A percentile compares a stretch with the other conserved stretches of the same genome.
Conservation (phyloP, 2,797 vertebrate species). For the Periophthalmus magnuspinnatus region DNA sequence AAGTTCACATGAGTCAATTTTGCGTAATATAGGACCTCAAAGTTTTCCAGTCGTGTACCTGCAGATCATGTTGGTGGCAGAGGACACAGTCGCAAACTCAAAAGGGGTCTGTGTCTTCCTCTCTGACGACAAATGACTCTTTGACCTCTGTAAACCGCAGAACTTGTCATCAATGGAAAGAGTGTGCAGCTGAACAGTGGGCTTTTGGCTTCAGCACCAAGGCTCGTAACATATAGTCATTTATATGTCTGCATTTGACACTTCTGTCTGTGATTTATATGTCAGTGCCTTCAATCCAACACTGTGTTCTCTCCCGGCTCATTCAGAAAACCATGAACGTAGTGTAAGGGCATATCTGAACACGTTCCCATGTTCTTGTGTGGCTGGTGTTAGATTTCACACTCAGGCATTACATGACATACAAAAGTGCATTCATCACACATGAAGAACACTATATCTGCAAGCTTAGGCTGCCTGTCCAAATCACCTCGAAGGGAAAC, state of each 20-base stretch:
- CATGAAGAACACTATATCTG: conserved; percentile 5
- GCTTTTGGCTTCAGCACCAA: conserved; percentile 35
- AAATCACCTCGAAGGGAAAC: conserved; percentile 10
- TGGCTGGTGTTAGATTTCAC: conserved; percentile 8
- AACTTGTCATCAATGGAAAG: conserved; percentile 56
- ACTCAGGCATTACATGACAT: conserved; percentile 18
- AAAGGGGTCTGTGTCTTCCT: conserved; percentile 37
- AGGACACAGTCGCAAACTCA: conserved; percentile 32
- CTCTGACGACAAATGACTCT: conserved; percentile 48
- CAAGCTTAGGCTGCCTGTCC: conserved; percentile 15
- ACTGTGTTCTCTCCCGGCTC: conserved; percentile 26
- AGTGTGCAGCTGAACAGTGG: conserved; percentile 58
- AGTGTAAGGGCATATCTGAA: conserved; percentile 9
- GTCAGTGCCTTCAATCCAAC: conserved; percentile 21
- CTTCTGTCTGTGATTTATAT: conserved; percentile 20
- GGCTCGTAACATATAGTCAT: conserved; percentile 29
- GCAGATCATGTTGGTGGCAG: conserved; percentile 35
- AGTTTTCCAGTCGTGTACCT: conserved; percentile 9
- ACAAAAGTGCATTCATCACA: conserved; percentile 13
- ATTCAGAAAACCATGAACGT: conserved; percentile 17
- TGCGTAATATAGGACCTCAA: too few species aligned
- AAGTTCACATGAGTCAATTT: too few species aligned
- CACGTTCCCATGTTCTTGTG: conserved; percentile 12
- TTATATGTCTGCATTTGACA: conserved; percentile 28
- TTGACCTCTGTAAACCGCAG: conserved; percentile 44